Percentiles rank a stretch among this genome's conserved stretches.
Conservation (phyloP, 2,888 invertebrate genomes). For the Campoplex nolae region DNA sequence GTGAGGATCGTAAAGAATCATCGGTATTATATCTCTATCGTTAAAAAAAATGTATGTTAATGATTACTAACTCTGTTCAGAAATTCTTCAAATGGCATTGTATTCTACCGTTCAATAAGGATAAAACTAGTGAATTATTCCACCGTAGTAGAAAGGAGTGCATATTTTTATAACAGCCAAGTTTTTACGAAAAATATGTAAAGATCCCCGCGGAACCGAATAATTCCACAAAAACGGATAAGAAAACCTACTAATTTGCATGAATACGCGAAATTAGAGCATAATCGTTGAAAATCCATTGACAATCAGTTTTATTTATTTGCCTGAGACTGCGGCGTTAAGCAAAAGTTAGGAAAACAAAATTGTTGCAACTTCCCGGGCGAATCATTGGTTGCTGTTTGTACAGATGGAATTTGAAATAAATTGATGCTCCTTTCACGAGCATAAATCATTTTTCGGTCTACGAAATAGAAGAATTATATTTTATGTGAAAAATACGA, state of each 20-base stretch:
- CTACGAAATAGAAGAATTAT: constrained; percentile 2
- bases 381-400: constrained; percentile 3
- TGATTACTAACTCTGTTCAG: background rate
- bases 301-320: background rate
- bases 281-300: background rate
- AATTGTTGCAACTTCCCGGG: background rate
- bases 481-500: constrained; percentile 1
- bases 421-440: background rate
- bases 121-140: too few species aligned
- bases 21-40: background rate
- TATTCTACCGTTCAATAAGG: too few species aligned
- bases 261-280: background rate
- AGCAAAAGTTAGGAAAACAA: constrained; percentile 9
- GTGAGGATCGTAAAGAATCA: background rate
- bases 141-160: background rate
- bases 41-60: background rate
- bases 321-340: background rate
- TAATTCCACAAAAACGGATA: background rate
- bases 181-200: background rate
- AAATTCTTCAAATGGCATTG: background rate
- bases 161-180: background rate
- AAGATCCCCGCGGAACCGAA: background rate
- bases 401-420: constrained; percentile 34
- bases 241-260: background rate
- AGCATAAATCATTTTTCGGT: background rate